These are phyloP conservation scores for Aphelenchoides avenae DNA, from an alignment of 1,140 invertebrate species.

Conservation along the genomic window DNA sequence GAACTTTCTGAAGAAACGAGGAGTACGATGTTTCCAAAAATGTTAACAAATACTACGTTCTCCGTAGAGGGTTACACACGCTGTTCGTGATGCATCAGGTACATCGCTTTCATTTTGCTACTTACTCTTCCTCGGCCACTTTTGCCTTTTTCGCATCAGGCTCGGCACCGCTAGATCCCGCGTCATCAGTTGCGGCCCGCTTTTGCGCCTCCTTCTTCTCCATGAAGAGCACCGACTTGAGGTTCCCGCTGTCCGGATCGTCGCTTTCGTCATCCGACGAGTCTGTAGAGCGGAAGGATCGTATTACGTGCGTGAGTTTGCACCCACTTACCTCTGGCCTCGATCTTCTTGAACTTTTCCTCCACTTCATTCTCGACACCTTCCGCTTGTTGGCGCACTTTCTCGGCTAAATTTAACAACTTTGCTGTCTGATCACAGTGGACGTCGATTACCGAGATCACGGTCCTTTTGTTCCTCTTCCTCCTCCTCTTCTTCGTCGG, in stretches of 20 bases:
- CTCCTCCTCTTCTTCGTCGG: slow-evolving; percentile 36
- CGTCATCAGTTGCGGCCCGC: slow-evolving; percentile 12
- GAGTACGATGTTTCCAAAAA: too few relatives aligned
- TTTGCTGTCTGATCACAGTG: slow-evolving; percentile 1
- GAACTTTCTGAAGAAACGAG: too few relatives aligned
- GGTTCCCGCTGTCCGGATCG: slow-evolving; percentile 45
- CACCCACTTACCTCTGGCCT: neutral
- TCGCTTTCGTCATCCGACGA: slow-evolving; percentile 44
- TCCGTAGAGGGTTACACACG: too few relatives aligned
- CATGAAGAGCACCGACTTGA: slow-evolving; percentile 48
- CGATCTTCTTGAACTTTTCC: neutral
- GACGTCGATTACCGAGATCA: neutral
- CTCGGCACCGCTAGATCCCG: too few relatives aligned
- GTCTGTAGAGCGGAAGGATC: slow-evolving; percentile 14
- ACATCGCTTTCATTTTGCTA: too few relatives aligned
- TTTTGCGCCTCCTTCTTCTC: slow-evolving; percentile 30
- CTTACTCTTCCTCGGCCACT: too few relatives aligned
- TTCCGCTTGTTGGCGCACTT: neutral
- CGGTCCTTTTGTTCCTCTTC: slow-evolving; percentile 37
- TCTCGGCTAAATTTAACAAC: neutral
- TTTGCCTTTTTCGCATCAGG: too few relatives aligned
- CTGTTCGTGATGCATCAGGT: too few relatives aligned
- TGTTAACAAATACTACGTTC: too few relatives aligned
- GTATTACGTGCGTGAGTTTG: neutral
- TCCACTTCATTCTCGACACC: neutral